Base-by-base conservation (phyloP, 1,140 invertebrate species). In the Drosophila navojoa region DNA sequence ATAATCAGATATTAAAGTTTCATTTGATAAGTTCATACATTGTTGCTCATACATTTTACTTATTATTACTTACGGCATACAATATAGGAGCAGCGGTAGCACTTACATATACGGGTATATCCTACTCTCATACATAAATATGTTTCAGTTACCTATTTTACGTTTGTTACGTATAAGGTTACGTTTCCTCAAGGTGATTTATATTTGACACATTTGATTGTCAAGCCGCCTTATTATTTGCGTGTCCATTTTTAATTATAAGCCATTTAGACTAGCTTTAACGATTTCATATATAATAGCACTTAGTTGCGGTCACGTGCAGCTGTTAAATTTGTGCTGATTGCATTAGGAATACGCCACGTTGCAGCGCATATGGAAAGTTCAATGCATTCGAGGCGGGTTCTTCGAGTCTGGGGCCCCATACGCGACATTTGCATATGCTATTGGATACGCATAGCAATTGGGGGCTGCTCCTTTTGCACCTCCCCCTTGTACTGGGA, bases 321-420 rank as follows among this genome's bases (percentile, higher is more conserved):
- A 60, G 60, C 35, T 71, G 64, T 60, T 59, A 42, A 69, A 63
- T 47, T 53, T 68, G 57, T 75, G 71, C 52, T 58, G 32, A 75
- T 78, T 73, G 64, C 57, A 47, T 86, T 87, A 86, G 82, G 72
- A 76, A 87, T 86, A 77, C 76, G 82, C 82, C 82, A 87, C 79
- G 84, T 87, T 87, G 82, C 50, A 84, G 55, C 53, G 40, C 68
- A 66, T 61, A 61, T 32, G 63, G 9, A 32, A 45, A 79, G 84
- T 87, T 87, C 82, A 87, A 89, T 79, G 82, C 79, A 79, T 89
- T 87, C 58, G 13, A 49, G 49, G 75, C 69, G 75, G 62, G 59
- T 78, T 81, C 67, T 72, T 66, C 35, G 63, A 59, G 60, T 70
- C 58, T 66, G 67, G 60, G 53, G 29, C 62, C 16, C 49, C 22